Evolutionary conservation across 2,113 vertebrate genomes (phyloP).

Genomic region (Dolichallabes microphthalmus): DNA sequence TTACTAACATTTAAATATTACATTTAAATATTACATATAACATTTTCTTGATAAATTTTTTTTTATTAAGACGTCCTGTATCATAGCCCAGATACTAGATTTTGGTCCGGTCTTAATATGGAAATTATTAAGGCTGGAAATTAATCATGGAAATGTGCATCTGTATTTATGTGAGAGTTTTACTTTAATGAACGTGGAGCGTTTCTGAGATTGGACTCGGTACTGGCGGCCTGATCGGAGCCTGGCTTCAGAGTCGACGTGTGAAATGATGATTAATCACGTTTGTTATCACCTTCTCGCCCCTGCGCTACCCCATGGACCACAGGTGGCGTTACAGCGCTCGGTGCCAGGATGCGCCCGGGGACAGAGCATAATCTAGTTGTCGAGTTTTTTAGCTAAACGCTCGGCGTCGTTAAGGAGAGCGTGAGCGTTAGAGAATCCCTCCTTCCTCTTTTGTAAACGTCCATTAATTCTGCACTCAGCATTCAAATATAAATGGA

Average conservation of each 20-base stretch:
- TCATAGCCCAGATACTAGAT: no score
- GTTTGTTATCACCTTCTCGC: not conserved
- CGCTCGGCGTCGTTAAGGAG: not conserved
- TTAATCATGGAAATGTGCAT: no score
- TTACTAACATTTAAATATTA: no score
- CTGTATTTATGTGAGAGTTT: no score
- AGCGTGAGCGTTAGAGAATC: not conserved
- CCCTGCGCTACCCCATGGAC: not conserved
- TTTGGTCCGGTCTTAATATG: no score
- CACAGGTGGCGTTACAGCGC: not conserved
- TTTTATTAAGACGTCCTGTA: no score
- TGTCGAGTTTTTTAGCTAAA: not conserved
- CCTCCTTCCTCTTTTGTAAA: conserved; percentile 19
- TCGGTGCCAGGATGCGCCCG: not conserved
- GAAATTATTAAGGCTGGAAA: no score
- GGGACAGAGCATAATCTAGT: not conserved
- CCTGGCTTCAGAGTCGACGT: not conserved
- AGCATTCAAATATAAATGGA: conserved; percentile 61
- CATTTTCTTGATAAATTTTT: no score
- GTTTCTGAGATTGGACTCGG: not conserved
- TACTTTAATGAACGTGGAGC: no score
- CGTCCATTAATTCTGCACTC: conserved; percentile 12
- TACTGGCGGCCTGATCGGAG: not conserved
- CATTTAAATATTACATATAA: no score
- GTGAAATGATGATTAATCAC: not conserved